These are phyloP conservation scores for Cyanoramphus novaezelandiae DNA, from an alignment of 2,113 vertebrate genomes.

Conservation along the genomic window DNA sequence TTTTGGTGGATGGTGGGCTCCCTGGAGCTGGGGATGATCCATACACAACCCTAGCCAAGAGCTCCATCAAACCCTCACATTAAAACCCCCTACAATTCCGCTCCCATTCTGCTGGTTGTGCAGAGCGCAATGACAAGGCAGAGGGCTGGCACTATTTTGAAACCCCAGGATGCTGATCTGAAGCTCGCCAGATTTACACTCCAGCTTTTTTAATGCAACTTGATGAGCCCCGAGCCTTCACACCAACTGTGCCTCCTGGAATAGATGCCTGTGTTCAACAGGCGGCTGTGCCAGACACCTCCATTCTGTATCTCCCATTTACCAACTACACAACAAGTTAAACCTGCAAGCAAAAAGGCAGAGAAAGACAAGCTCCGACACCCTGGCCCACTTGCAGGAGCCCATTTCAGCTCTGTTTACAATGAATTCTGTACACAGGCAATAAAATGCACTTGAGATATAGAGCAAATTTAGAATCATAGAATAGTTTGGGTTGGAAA, in stretches of 20 bases:
- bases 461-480: neutral
- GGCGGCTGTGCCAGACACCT: neutral
- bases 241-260: neutral
- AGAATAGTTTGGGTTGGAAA: no score
- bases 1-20: neutral
- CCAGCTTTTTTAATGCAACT: slow-evolving; percentile 24
- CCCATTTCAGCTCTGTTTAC: neutral
- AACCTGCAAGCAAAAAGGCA: neutral
- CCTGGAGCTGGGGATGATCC: neutral
- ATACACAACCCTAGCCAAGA: neutral
- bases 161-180: neutral
- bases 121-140: neutral
- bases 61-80: neutral
- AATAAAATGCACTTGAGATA: neutral
- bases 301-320: neutral
- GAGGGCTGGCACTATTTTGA: neutral
- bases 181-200: neutral
- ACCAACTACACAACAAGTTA: neutral
- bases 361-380: neutral
- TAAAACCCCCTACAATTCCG: neutral
- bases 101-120: neutral
- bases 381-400: neutral
- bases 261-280: neutral
- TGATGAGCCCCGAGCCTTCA: neutral
- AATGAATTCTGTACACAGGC: neutral